A percentile compares a stretch with the other conserved stretches of the same genome.
Conservation (phyloP, 2,888 invertebrate genomes). For the Ormyrus rosae region DNA sequence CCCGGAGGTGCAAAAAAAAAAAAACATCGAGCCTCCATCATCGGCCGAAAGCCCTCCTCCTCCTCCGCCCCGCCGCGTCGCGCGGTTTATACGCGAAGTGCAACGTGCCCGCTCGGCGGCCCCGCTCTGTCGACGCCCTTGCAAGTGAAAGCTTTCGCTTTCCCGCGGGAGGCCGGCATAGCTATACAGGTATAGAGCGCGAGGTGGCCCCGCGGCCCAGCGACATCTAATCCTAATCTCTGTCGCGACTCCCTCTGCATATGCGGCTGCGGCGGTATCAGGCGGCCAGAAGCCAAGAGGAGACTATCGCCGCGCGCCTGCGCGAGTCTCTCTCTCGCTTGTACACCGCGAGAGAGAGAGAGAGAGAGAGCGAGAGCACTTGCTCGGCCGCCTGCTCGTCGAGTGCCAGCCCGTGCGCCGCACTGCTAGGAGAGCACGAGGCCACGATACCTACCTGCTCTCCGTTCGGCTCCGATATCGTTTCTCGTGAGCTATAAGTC, state of each 20-base stretch:
- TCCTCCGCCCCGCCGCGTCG: neutral
- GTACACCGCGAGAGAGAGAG: too few relatives aligned
- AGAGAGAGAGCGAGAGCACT: too few relatives aligned
- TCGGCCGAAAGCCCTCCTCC: neutral
- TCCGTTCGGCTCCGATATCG: too few relatives aligned
- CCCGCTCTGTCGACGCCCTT: constrained; percentile 48
- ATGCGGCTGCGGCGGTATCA: constrained; percentile 61
- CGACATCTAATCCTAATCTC: constrained; percentile 58
- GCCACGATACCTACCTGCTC: too few relatives aligned
- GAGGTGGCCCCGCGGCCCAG: constrained; percentile 6
- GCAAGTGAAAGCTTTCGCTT: constrained; percentile 45
- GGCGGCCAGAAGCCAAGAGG: constrained; percentile 58
- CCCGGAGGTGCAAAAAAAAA: too few relatives aligned
- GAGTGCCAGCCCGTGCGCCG: too few relatives aligned
- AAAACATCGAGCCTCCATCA: too few relatives aligned
- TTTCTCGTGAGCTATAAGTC: too few relatives aligned
- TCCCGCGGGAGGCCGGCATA: constrained; percentile 13
- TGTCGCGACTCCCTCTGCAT: constrained; percentile 64
- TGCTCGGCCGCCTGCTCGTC: too few relatives aligned
- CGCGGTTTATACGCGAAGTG: neutral
- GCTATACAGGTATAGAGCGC: neutral
- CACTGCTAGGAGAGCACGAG: too few relatives aligned
- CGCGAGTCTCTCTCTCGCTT: neutral
- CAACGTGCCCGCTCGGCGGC: constrained; percentile 1
- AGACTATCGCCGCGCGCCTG: neutral